Base-by-base conservation (phyloP, 92 coral and sea anemone genomes). In the Hydrozoanthus gracilis region DNA sequence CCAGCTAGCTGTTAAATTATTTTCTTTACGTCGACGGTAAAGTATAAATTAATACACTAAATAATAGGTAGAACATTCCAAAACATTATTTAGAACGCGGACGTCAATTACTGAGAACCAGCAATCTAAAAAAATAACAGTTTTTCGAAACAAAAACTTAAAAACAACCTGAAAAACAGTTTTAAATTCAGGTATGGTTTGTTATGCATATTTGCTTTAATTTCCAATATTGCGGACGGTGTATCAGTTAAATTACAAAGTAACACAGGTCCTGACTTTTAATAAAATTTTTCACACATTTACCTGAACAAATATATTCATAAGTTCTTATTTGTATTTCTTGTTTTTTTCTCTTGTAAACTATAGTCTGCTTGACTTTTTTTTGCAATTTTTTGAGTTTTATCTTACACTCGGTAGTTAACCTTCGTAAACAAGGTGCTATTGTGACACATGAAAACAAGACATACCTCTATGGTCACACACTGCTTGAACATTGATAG, bases 221-320 rank as follows among this genome's bases (percentile, higher is more conserved):
- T 67, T 67, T 67, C 45, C 72, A 67, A 67, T 67, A 67, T 67
- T 46, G 72, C 72, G 20, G 72, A 67, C 72, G 46, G 72, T 67
- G 44, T 67, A 67, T 67, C 72, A 67, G 18, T 15, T 18, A 3
- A 18, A 4, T 18, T 18, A 46, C 8, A 10, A 67, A 56, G 15
- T 10, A n/a, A 10, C 62, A 56, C 11, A 56, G 15, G 4, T 56
- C 11, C 10, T 10, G 15, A 56, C 11, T 56, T 56, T 10, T 56
- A n/a, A n/a, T 10, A 10, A 56, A 12, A 56, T 0, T 10, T 1
- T 56, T 7, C 14, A n/a, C 62, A 5, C 15, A 67, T 15, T 67
- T 15, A 12, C 72, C 72, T 67, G 13, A 16, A 67, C 39, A 67
- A 15, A 67, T 67, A 35, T 67, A 67, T 56, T 56, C 72, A 67